Evolutionary conservation across 2,113 vertebrate species (phyloP), one percentile per base, ranked within the genome.

Genomic region (Lepidothrix coronata): DNA sequence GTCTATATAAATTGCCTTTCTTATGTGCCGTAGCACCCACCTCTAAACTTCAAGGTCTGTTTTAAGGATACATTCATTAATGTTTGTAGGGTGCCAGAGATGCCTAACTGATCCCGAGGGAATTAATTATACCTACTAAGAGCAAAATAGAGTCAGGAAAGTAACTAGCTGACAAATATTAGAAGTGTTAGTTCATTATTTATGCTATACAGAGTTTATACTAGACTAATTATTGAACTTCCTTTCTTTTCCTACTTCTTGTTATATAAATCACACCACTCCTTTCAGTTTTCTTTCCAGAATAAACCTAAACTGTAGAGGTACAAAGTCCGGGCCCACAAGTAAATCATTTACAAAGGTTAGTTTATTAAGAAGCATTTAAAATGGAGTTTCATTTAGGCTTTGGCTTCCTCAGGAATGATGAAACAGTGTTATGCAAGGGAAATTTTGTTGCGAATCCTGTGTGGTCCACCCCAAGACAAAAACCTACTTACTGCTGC

Each of bases 91-190:
- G 41, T 61, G 43, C 5, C 35, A 84, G 61, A 86, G 59, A 66
- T 59, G 21, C 23, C 51, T 88, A 77, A 74, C 75, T 93, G 61
- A 52, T 78, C 65, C 77, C 4, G 1, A 5, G n/a, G 21, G 70
- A 81, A 87, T 87, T 93, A 92, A 91, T 92, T 96, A 91, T 52
- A 61, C 33, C 11, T 74, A 61, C 22, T 63, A 63, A 78, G 48
- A 72, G 27, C 4, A 63, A 95, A 95, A 82, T 1, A 80, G 13
- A 79, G 13, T 17, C 19, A 78, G 35, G 28, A 91, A 81, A 57
- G 13, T 46, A 88, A 88, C 24, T 57, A 75, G 33, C 4, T 84
- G 73, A 89, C 89, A 88, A 84, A 39, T 71, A 80, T 35, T 67
- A 48, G 12, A 66, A 44, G 3, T 54, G 6, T 67, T 84, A 72